These are phyloP conservation scores for Sipha flava DNA, from an alignment of 1,140 invertebrate genomes.

Conservation along the genomic window DNA sequence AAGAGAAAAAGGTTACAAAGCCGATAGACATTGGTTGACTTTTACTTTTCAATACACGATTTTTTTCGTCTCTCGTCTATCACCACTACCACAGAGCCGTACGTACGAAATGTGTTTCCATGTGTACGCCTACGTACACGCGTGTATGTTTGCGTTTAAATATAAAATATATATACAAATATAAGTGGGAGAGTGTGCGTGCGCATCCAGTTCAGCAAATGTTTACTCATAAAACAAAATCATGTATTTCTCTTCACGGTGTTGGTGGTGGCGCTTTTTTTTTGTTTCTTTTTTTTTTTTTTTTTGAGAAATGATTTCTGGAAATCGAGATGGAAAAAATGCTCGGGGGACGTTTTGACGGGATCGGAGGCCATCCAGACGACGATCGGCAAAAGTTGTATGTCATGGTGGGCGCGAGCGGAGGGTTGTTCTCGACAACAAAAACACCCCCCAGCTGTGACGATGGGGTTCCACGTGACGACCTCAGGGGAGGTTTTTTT, in stretches of 20 bases:
- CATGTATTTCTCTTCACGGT: background rate
- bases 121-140: no score
- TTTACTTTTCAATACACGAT: constrained; percentile 30
- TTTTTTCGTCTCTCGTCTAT: background rate
- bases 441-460: background rate
- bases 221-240: constrained; percentile 30
- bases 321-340: constrained; percentile 28
- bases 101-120: no score
- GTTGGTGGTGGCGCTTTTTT: background rate
- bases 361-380: constrained; percentile 1
- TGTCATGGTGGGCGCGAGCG: background rate
- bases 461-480: background rate
- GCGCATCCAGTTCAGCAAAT: background rate
- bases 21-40: constrained; percentile 18
- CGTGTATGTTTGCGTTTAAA: no score
- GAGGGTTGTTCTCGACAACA: background rate
- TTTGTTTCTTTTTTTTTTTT: constrained; percentile 1
- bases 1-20: background rate
- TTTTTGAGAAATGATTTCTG: constrained; percentile 30
- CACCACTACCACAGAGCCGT: background rate
- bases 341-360: constrained; percentile 23
- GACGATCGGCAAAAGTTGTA: background rate
- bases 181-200: background rate
- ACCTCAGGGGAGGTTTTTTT: background rate
- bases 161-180: background rate